These are phyloP conservation scores for Protonibea diacanthus DNA, from an alignment of 2,797 vertebrate species.

Conservation along the genomic window DNA sequence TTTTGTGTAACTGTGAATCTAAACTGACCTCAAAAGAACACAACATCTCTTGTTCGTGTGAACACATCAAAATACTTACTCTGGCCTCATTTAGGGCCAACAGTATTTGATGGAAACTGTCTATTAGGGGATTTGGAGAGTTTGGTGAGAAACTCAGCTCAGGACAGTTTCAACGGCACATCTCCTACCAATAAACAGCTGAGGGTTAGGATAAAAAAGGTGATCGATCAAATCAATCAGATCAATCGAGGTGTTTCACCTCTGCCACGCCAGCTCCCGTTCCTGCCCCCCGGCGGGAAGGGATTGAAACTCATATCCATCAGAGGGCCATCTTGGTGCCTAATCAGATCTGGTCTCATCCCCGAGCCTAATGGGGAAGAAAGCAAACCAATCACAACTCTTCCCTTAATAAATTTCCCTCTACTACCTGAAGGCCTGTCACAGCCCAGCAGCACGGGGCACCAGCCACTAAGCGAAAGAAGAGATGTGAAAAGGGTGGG, in stretches of 20 bases:
- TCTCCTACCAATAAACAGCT: constrained; percentile 42
- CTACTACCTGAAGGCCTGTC: constrained; percentile 52
- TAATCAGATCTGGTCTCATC: constrained; percentile 83
- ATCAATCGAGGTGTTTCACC: constrained; percentile 82
- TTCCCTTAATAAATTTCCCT: constrained; percentile 49
- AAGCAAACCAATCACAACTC: constrained; percentile 82
- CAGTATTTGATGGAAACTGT: background rate
- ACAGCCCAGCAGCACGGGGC: constrained; percentile 54
- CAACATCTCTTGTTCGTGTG: background rate
- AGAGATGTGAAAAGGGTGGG: constrained; percentile 42
- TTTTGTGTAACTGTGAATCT: background rate
- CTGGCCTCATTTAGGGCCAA: background rate
- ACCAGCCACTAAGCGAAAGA: constrained; percentile 67
- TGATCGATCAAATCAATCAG: constrained; percentile 57
- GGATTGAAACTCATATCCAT: constrained; percentile 86
- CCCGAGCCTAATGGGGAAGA: constrained; percentile 81
- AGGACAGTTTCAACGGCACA: constrained; percentile 30
- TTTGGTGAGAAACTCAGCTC: constrained; percentile 14
- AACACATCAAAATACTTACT: constrained; percentile 12
- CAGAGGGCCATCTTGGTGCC: constrained; percentile 84
- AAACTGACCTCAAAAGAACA: background rate
- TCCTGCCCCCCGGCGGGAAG: constrained; percentile 82
- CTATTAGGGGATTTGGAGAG: background rate
- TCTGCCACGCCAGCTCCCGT: constrained; percentile 84
- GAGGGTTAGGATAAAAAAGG: constrained; percentile 51